phyloP scores from a whole-genome alignment of 2,888 invertebrate species.

The Cataglyphis livida region DNA sequence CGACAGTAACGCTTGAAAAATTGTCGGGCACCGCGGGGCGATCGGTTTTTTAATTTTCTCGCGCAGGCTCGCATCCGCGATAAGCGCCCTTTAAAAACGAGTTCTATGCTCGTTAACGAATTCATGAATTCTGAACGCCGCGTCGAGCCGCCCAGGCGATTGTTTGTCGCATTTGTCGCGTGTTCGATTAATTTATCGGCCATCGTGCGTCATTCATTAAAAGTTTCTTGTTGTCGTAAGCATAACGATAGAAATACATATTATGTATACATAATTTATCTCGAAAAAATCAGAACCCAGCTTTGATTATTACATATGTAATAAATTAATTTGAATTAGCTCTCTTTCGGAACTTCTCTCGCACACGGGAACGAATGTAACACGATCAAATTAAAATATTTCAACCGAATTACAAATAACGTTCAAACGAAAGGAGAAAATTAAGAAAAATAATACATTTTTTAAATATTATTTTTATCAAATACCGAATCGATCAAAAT shows the following conservation, averaged over 20 bases:
- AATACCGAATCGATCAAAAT: background rate
- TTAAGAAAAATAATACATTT: too few species aligned
- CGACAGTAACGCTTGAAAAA: conserved; percentile 54
- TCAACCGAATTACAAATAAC: too few species aligned
- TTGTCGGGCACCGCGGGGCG: conserved; percentile 44
- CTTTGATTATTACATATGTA: background rate
- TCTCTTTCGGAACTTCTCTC: background rate
- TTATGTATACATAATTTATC: conserved; percentile 3
- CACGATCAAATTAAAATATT: background rate
- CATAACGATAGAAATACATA: conserved; percentile 1
- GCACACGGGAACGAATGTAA: background rate
- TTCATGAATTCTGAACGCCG: conserved; percentile 49
- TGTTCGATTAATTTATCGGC: conserved; percentile 49
- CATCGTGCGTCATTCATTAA: conserved; percentile 45
- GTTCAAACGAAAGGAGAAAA: background rate
- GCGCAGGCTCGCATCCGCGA: conserved; percentile 49
- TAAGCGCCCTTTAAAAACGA: conserved; percentile 47
- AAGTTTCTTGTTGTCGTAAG: conserved; percentile 48
- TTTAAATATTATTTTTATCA: background rate
- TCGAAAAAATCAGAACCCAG: background rate
- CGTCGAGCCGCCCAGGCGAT: conserved; percentile 35
- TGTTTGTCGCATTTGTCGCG: conserved; percentile 50
- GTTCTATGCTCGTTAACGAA: conserved; percentile 52
- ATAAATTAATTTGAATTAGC: conserved; percentile 24
- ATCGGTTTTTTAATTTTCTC: conserved; percentile 55